phyloP scores from a whole-genome alignment of 2,888 invertebrate genomes.

The Alitta virens region DNA sequence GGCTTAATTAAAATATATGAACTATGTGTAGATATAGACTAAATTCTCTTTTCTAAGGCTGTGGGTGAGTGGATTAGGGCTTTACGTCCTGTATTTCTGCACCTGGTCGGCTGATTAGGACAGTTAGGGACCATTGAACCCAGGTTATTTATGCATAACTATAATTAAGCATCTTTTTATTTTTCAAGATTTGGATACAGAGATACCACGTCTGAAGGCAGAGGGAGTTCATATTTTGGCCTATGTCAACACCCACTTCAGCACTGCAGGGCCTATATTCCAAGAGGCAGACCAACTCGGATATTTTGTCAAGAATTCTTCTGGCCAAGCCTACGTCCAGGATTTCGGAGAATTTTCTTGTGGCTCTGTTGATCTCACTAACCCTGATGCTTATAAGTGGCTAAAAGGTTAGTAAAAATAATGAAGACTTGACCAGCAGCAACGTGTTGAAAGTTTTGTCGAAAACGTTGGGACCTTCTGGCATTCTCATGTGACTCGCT shows the following conservation, averaged over 20 bases:
- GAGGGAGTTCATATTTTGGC: constrained; percentile 38
- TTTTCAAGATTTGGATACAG: constrained; percentile 34
- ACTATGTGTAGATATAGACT: no score
- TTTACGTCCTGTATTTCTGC: no score
- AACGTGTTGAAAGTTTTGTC: neutral
- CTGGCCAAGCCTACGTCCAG: constrained; percentile 32
- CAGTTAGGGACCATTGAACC: no score
- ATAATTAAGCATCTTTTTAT: no score
- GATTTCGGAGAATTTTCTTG: constrained; percentile 45
- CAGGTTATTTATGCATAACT: no score
- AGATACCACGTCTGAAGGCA: constrained; percentile 28
- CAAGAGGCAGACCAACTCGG: constrained; percentile 32
- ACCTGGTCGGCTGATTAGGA: no score
- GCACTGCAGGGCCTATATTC: constrained; percentile 37
- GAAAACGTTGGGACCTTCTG: no score
- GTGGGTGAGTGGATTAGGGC: no score
- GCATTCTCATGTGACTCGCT: neutral
- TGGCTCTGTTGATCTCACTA: constrained; percentile 47
- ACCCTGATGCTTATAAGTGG: constrained; percentile 41
- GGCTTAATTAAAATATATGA: no score
- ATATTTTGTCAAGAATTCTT: constrained; percentile 39
- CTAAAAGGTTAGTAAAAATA: constrained; percentile 36
- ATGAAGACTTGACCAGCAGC: neutral
- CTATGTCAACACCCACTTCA: constrained; percentile 48
- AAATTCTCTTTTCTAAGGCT: no score